phyloP scores from a whole-genome alignment of 2,888 invertebrate genomes.

The Polydrusus pterygomalis region DNA sequence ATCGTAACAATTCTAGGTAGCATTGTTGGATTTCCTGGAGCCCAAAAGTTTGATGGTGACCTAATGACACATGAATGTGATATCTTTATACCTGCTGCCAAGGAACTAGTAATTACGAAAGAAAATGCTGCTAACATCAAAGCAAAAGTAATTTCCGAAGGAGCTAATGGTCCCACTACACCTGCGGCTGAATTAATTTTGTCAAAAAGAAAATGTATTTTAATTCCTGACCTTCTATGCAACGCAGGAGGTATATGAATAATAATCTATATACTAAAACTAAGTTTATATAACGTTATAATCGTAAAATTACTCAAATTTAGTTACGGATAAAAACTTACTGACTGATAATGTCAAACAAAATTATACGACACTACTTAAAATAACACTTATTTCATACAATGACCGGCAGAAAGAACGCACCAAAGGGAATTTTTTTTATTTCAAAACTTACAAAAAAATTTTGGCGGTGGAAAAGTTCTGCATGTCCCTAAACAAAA shows the following conservation, averaged over 20 bases:
- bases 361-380: too few relatives aligned
- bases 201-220: constrained; percentile 88
- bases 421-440: too few relatives aligned
- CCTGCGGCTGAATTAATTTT: constrained; percentile 95
- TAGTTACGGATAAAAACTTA: too few relatives aligned
- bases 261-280: too few relatives aligned
- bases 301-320: too few relatives aligned
- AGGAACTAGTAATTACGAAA: constrained; percentile 93
- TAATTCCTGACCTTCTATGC: constrained; percentile 92
- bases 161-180: constrained; percentile 97
- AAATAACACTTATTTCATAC: too few relatives aligned
- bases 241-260: constrained; percentile 80
- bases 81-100: constrained; percentile 96
- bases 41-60: constrained; percentile 85
- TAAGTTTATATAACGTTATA: too few relatives aligned
- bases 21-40: constrained; percentile 95
- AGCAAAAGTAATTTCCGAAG: constrained; percentile 95
- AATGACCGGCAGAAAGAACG: too few relatives aligned
- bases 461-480: too few relatives aligned
- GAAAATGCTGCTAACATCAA: constrained; percentile 92
- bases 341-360: too few relatives aligned
- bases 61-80: constrained; percentile 94
- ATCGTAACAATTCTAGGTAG: constrained; percentile 65
- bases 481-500: too few relatives aligned
- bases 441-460: too few relatives aligned